Evolutionary conservation across 2,888 invertebrate genomes (phyloP).

Genomic region (Marronus borbonicus): DNA sequence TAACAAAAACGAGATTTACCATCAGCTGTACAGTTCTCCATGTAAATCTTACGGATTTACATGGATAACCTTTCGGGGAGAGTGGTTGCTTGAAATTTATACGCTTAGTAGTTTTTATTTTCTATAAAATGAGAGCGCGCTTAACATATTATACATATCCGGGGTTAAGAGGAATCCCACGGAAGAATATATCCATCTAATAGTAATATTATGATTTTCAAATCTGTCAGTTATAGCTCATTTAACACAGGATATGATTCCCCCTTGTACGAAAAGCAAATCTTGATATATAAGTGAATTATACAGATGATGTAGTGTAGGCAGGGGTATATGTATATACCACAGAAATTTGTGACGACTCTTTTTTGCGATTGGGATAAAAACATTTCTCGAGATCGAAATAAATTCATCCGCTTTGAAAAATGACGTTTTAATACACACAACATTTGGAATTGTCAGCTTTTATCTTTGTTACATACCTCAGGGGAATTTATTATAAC

Average conservation of each 20-base stretch:
- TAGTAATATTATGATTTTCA: constrained; percentile 44
- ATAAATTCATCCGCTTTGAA: no score
- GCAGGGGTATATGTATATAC: background rate
- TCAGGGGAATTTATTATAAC: no score
- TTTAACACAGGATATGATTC: constrained; percentile 43
- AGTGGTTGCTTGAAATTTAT: background rate
- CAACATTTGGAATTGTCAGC: no score
- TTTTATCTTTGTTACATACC: no score
- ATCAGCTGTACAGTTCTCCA: background rate
- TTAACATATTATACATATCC: no score
- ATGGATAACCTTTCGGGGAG: background rate
- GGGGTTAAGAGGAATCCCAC: no score
- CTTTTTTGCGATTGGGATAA: no score
- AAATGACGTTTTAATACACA: no score
- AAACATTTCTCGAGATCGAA: background rate
- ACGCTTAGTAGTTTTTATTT: constrained; percentile 16
- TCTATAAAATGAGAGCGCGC: background rate
- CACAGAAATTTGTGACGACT: no score
- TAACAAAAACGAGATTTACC: constrained; percentile 6
- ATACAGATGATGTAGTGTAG: constrained; percentile 41
- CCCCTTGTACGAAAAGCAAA: constrained; percentile 18
- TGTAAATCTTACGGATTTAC: constrained; percentile 14
- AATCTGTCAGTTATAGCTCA: constrained; percentile 51
- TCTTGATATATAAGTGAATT: constrained; percentile 50
- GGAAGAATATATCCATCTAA: constrained; percentile 11